phyloP scores from a whole-genome alignment of 1,140 invertebrate species.

The Cydia pomonella region DNA sequence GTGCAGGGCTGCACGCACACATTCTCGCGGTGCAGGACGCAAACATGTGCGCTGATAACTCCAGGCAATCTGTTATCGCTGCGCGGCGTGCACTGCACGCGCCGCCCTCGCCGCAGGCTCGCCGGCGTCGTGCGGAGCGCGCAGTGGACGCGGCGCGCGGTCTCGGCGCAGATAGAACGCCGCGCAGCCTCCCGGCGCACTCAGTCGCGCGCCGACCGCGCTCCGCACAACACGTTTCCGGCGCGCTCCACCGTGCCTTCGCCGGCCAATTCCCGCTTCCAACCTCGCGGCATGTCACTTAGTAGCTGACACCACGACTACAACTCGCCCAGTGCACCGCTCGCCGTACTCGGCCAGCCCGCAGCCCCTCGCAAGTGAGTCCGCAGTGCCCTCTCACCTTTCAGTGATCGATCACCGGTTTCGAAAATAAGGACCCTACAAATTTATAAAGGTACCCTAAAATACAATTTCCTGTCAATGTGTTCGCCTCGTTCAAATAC shows the following conservation, averaged over 20 bases:
- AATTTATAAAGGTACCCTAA: background rate
- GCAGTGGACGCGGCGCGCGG: background rate
- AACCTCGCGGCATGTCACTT: background rate
- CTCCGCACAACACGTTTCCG: background rate
- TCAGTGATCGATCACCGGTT: background rate
- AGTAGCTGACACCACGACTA: background rate
- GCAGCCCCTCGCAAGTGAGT: background rate
- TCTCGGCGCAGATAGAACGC: background rate
- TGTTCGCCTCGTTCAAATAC: background rate
- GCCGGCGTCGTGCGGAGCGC: background rate
- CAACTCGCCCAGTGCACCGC: background rate
- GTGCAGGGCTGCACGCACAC: constrained; percentile 4
- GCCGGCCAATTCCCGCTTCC: background rate
- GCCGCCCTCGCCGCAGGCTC: background rate
- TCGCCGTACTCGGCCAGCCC: background rate
- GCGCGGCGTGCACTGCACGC: background rate
- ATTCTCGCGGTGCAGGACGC: background rate
- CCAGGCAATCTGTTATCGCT: background rate
- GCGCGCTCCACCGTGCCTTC: background rate
- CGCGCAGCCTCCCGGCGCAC: constrained; percentile 13
- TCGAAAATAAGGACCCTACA: background rate
- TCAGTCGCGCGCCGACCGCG: constrained; percentile 14
- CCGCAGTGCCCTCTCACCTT: background rate
- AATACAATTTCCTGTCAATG: background rate
- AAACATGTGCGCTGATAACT: background rate